Base-by-base conservation (phyloP, 2,797 vertebrate species). In the Oreochromis mossambicus region DNA sequence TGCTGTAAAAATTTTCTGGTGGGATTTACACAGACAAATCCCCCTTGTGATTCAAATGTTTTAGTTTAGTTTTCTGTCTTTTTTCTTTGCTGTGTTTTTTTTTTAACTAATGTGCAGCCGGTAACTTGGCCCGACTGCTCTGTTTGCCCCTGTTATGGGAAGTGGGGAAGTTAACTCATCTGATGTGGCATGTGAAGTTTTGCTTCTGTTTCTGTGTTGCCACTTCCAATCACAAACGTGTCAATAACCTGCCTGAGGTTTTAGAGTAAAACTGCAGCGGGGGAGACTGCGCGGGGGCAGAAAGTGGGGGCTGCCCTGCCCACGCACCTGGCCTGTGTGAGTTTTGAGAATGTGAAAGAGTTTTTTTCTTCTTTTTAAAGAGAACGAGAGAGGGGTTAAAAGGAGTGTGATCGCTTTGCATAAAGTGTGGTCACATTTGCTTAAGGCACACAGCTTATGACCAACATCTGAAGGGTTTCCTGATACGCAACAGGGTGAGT, bases 401-500 rank as follows among this genome's bases (percentile, higher is more conserved):
- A 83, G 70, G 81, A 83, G 80, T 24, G 24, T 48, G 19, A 75
- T 48, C 15, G 2, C 55, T 91, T 91, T 91, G 85, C 82, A 89
- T 86, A 85, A 70, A 80, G 52, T 84, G 79, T 50, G 78, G 83
- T 86, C n/a, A 4, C 43, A 78, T 89, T 93, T 93, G 75, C 78
- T 66, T 34, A 83, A 92, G 87, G 61, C 80, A 54, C 63, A 78
- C 89, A 85, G 84, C 84, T 81, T 88, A 58, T 91, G 70, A 92
- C 38, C 82, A 90, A 88, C 91, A 93, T 94, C 88, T 91, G 77
- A 92, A 94, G 91, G 92, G 92, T 95, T 96, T 95, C 95, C 94
- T 95, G 92, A 95, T 84, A 88, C 38, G 36, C 81, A 81, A 82
- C 77, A 79, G 50, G 58, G 88, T 96, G 95, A 96, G 82, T 96